These are phyloP conservation scores for Burhinus bistriatus DNA, from an alignment of 2,113 vertebrate species.

Conservation along the genomic window DNA sequence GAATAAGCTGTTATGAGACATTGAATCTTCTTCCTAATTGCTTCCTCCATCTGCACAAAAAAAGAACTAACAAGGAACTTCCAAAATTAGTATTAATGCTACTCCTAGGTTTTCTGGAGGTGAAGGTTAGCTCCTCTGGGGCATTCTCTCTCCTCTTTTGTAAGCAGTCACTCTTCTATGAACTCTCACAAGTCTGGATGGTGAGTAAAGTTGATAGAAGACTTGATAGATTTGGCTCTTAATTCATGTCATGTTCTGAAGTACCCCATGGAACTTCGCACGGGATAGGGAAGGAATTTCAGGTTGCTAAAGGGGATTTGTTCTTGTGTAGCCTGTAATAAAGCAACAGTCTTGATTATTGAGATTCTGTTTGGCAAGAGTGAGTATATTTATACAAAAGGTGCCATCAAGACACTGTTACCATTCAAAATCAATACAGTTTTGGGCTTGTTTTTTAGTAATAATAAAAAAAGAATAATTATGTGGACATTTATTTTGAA, in stretches of 20 bases:
- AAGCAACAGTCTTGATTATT: not conserved
- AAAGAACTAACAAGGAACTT: not conserved
- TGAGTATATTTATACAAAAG: not conserved
- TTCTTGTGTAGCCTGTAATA: not conserved
- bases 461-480: not conserved
- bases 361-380: not conserved
- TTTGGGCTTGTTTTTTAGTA: not conserved
- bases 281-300: not conserved
- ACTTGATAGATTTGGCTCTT: not conserved
- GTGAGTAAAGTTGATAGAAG: not conserved
- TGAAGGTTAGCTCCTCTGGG: not conserved
- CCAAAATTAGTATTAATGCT: not conserved
- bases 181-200: not conserved
- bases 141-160: not conserved
- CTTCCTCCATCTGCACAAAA: not conserved
- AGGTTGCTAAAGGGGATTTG: not conserved
- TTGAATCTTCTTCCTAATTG: not conserved
- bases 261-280: not conserved
- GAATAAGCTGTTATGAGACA: not conserved
- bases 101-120: not conserved
- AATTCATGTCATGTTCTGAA: not conserved
- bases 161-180: not conserved
- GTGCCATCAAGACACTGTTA: not conserved
- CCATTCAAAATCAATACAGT: not conserved
- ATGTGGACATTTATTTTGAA: not conserved